Evolutionary conservation across 2,797 vertebrate genomes (phyloP).

Genomic region (Rhabdophis nuchalis): DNA sequence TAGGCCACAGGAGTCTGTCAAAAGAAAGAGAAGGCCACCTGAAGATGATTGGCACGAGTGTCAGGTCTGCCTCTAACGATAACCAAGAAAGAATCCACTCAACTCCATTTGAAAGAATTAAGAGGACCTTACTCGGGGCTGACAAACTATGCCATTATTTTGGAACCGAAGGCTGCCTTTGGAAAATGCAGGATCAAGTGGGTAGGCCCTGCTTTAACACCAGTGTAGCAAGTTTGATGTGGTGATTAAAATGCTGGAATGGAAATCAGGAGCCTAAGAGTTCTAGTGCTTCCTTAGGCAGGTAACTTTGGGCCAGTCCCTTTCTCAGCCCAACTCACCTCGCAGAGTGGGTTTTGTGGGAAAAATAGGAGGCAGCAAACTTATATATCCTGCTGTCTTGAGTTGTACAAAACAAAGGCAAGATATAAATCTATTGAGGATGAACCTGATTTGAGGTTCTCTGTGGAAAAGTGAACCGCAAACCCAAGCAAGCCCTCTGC

Average conservation of each 20-base stretch:
- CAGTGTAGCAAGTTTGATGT: not conserved
- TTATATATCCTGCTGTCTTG: not conserved
- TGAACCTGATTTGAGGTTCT: not conserved
- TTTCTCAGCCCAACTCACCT: not conserved
- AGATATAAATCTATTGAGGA: not conserved
- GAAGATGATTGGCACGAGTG: too few species aligned
- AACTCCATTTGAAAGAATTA: too few species aligned
- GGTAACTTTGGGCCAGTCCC: not conserved
- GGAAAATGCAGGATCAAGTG: not conserved
- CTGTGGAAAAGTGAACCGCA: not conserved
- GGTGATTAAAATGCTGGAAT: not conserved
- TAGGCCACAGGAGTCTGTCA: too few species aligned
- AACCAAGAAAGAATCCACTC: too few species aligned
- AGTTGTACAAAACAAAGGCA: not conserved
- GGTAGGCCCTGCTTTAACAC: not conserved
- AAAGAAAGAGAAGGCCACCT: too few species aligned
- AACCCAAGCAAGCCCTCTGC: not conserved
- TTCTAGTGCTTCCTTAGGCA: not conserved
- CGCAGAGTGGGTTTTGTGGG: not conserved
- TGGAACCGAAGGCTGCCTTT: not conserved
- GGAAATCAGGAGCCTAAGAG: not conserved
- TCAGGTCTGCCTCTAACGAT: too few species aligned
- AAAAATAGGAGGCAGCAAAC: not conserved
- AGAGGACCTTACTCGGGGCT: not conserved
- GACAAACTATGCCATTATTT: not conserved